phyloP scores from a whole-genome alignment of 1,140 invertebrate species.

The Neodiprion virginianus region DNA sequence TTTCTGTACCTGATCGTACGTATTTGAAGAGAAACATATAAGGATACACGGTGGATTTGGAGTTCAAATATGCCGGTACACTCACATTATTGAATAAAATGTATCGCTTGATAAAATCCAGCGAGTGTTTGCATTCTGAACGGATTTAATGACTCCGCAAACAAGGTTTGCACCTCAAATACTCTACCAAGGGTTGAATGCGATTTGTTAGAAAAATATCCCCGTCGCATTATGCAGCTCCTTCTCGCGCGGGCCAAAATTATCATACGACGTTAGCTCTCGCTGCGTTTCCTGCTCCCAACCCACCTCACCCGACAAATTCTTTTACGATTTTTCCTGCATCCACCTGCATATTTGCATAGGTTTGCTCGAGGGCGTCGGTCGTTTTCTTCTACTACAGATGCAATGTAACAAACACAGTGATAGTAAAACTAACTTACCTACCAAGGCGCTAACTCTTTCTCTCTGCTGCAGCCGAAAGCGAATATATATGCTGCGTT shows the following conservation, averaged over 20 bases:
- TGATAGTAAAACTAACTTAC: neutral
- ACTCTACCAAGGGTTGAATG: neutral
- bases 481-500: neutral
- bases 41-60: too few relatives aligned
- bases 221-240: neutral
- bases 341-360: neutral
- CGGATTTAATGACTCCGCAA: conserved; percentile 1
- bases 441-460: neutral
- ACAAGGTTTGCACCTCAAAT: neutral
- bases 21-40: too few relatives aligned
- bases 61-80: too few relatives aligned
- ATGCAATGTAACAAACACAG: neutral
- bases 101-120: too few relatives aligned
- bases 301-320: neutral
- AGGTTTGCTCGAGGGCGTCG: neutral
- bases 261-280: neutral
- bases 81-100: too few relatives aligned
- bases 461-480: neutral
- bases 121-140: too few relatives aligned
- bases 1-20: too few relatives aligned
- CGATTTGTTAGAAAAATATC: neutral
- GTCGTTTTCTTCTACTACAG: neutral
- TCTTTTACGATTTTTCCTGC: neutral
- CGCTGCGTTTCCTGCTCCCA: neutral
- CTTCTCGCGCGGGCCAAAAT: conserved; percentile 1